A percentile compares a stretch with the other conserved stretches of the same genome.
Evolutionary conservation across 2,888 invertebrate genomes (phyloP).

Genomic region (Netelia melanura): DNA sequence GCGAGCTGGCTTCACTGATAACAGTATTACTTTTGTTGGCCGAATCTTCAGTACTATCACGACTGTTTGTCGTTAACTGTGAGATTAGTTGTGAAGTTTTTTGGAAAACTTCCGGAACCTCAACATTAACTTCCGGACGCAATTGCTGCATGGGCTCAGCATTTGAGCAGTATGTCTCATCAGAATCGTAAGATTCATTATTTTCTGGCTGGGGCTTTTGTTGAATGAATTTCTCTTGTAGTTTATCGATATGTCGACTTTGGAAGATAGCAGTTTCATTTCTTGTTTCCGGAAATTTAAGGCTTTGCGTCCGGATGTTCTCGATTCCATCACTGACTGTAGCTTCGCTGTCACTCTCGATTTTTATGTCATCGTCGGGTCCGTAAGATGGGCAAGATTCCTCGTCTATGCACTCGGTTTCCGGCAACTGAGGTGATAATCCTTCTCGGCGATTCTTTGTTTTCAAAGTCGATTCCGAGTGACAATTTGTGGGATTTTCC

Average conservation of each 20-base stretch:
- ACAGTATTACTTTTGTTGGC: slow-evolving; percentile 38
- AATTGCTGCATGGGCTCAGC: neutral
- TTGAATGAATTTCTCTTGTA: neutral
- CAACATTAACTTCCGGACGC: neutral
- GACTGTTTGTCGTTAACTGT: slow-evolving; percentile 16
- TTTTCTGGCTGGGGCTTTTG: neutral
- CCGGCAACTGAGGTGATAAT: neutral
- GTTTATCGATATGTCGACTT: neutral
- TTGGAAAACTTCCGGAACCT: neutral
- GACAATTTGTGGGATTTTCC: too few relatives aligned
- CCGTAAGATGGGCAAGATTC: slow-evolving; percentile 13
- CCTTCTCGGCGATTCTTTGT: too few relatives aligned
- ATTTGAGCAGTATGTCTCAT: slow-evolving; percentile 53
- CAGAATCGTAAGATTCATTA: slow-evolving; percentile 41
- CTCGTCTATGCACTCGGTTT: slow-evolving; percentile 17
- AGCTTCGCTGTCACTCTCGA: slow-evolving; percentile 67
- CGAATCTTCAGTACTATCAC: neutral
- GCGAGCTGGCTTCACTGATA: slow-evolving; percentile 52
- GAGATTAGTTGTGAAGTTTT: slow-evolving; percentile 16
- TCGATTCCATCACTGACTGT: slow-evolving; percentile 72
- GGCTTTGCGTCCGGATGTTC: slow-evolving; percentile 31
- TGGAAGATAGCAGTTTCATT: neutral
- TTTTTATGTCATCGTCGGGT: slow-evolving; percentile 39
- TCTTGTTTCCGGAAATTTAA: neutral
- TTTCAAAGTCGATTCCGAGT: too few relatives aligned